A percentile compares a stretch with the other conserved stretches of the same genome.
These are phyloP conservation scores for Chelmon rostratus DNA, from an alignment of 2,797 vertebrate species.

Conservation along the genomic window DNA sequence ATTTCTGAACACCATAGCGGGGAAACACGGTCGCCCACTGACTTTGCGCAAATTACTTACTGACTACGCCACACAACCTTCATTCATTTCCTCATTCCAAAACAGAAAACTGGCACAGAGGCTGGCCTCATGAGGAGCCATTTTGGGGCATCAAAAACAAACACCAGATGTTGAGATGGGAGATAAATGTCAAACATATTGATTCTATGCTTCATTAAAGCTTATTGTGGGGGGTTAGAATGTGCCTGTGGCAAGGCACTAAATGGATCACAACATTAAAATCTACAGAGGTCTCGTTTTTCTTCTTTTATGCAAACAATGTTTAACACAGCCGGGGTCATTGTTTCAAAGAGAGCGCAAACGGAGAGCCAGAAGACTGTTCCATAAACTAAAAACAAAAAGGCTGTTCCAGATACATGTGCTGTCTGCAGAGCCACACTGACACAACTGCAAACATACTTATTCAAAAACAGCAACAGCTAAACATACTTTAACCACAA, in stretches of 20 bases:
- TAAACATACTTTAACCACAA: slow-evolving; percentile 29
- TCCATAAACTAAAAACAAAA: slow-evolving; percentile 40
- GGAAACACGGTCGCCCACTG: slow-evolving; percentile 50
- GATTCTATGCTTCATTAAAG: slow-evolving; percentile 76
- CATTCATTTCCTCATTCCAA: slow-evolving; percentile 71
- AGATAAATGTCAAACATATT: slow-evolving; percentile 80
- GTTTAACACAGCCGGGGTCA: slow-evolving; percentile 59
- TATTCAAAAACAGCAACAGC: slow-evolving; percentile 29
- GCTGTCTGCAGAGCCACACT: not conserved
- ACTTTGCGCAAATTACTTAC: slow-evolving; percentile 59
- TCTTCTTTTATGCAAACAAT: slow-evolving; percentile 65
- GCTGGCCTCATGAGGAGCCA: slow-evolving; percentile 67
- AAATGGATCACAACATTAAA: slow-evolving; percentile 58
- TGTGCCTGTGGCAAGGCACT: slow-evolving; percentile 62
- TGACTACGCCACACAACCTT: slow-evolving; percentile 57
- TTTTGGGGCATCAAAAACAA: slow-evolving; percentile 78
- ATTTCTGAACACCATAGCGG: slow-evolving; percentile 43
- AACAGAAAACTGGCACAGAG: slow-evolving; percentile 70
- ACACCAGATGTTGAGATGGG: slow-evolving; percentile 79
- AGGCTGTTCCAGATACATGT: slow-evolving; percentile 28
- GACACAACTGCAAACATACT: slow-evolving; percentile 10
- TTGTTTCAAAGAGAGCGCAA: slow-evolving; percentile 54
- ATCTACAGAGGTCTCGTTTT: slow-evolving; percentile 57
- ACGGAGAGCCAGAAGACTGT: slow-evolving; percentile 40
- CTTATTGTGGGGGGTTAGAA: slow-evolving; percentile 55